Conservation (phyloP, 2,888 invertebrate genomes). For the Tholera decimalis region DNA sequence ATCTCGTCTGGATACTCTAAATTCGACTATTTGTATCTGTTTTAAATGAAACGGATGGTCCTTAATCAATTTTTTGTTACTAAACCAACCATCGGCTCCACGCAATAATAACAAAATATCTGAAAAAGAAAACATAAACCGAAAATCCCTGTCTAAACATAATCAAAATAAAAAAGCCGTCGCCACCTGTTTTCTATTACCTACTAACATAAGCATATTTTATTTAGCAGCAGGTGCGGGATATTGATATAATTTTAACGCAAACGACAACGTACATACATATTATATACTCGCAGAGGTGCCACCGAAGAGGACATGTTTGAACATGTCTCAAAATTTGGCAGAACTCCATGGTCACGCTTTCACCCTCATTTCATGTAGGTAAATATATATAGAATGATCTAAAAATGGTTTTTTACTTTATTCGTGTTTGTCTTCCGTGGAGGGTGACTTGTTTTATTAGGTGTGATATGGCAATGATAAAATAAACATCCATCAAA, state of each 20-base stretch:
- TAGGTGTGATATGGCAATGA: background rate
- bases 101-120: background rate
- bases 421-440: conserved; percentile 1
- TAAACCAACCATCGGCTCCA: background rate
- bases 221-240: conserved; percentile 61
- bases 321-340: conserved; percentile 53
- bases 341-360: conserved; percentile 55
- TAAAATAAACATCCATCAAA: background rate
- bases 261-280: conserved; percentile 34
- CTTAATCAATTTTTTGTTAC: no score
- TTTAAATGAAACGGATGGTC: no score
- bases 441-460: background rate
- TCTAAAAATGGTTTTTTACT: conserved; percentile 6
- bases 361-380: conserved; percentile 27
- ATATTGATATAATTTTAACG: conserved; percentile 63
- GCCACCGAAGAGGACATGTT: conserved; percentile 34
- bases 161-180: conserved; percentile 32
- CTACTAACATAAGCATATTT: conserved; percentile 60
- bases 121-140: background rate
- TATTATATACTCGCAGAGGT: conserved; percentile 36
- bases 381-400: conserved; percentile 20
- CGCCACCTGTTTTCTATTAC: conserved; percentile 57
- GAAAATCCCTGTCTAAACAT: conserved; percentile 25
- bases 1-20: no score
- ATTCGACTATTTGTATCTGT: no score